Percentiles rank a stretch among this genome's conserved stretches.
Evolutionary conservation across 2,113 vertebrate species (phyloP).

Genomic region (Pterophyllum scalare): DNA sequence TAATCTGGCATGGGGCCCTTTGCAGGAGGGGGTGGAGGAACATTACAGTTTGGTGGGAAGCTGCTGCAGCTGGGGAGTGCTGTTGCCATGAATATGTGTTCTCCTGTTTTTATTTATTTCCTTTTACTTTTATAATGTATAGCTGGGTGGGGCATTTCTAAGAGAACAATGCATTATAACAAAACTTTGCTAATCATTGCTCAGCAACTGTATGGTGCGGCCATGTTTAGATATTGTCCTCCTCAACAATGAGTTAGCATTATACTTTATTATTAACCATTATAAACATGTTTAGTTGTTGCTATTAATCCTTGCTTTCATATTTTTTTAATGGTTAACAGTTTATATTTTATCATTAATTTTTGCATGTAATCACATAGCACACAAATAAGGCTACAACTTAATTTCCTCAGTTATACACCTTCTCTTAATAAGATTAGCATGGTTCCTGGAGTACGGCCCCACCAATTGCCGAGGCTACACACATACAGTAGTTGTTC

Average conservation of each 20-base stretch:
- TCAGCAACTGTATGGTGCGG: background rate
- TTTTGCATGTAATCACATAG: too few species aligned
- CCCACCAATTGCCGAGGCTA: background rate
- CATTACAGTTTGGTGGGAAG: background rate
- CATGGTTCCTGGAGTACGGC: background rate
- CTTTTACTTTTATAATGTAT: background rate
- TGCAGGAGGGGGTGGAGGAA: background rate
- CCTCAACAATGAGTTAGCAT: background rate
- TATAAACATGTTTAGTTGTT: background rate
- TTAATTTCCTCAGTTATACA: background rate
- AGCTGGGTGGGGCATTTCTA: background rate
- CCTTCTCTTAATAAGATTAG: background rate
- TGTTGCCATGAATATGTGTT: background rate
- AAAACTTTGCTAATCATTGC: background rate
- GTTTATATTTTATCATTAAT: background rate
- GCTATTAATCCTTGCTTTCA: background rate
- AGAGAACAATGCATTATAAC: background rate
- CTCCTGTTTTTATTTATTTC: background rate
- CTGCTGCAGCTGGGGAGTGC: background rate
- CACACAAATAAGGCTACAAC: background rate
- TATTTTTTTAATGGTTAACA: background rate
- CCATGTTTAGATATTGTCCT: background rate
- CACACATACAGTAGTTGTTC: background rate
- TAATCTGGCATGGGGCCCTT: background rate
- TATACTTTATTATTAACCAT: background rate